A percentile compares a stretch with the other conserved stretches of the same genome.
These are phyloP conservation scores for Vidua chalybeata DNA, from an alignment of 2,113 vertebrate species.

Conservation along the genomic window DNA sequence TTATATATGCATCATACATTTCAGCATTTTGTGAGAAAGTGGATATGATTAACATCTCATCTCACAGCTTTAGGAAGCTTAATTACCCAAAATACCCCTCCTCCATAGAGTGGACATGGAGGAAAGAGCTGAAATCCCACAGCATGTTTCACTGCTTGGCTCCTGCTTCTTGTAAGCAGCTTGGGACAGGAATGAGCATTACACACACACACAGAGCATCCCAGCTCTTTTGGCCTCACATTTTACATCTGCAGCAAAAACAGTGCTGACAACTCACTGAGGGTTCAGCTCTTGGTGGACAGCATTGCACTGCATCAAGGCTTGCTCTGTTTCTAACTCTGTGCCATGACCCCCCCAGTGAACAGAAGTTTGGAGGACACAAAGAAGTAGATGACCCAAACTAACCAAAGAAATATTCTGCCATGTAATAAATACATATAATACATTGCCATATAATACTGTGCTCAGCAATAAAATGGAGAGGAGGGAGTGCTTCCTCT, in stretches of 20 bases:
- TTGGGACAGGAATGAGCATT: rapidly evolving
- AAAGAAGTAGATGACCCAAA: background rate
- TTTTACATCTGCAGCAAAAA: background rate
- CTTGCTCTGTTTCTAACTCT: background rate
- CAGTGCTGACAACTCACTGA: background rate
- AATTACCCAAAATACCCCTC: background rate
- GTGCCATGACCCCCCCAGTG: rapidly evolving
- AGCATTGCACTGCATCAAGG: rapidly evolving
- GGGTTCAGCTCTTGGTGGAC: background rate
- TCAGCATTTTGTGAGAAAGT: background rate
- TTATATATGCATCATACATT: background rate
- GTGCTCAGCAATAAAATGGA: background rate
- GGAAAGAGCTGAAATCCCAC: background rate
- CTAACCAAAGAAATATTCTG: background rate
- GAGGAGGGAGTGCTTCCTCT: background rate
- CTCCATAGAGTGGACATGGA: background rate
- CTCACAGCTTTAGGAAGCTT: background rate
- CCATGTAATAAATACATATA: background rate
- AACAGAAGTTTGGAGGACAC: background rate
- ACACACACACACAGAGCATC: background rate
- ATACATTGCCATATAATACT: background rate
- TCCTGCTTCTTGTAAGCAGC: background rate
- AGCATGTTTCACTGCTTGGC: background rate
- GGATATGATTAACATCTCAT: background rate
- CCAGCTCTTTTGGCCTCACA: background rate